Conservation (phyloP, 2,113 vertebrate species). For the Calyptommatus sinebrachiatus region DNA sequence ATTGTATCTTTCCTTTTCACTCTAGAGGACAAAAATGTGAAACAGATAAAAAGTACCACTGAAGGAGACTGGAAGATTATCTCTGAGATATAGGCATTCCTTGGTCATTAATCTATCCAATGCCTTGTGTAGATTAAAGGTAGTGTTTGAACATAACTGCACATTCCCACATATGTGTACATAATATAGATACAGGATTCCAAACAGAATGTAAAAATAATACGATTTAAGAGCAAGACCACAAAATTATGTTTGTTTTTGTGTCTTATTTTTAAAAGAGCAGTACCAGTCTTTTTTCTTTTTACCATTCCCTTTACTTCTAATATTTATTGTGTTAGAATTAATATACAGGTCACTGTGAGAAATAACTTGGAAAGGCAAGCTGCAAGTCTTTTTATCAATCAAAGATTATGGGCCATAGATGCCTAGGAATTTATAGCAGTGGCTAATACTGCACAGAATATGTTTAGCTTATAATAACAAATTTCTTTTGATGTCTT, state of each 20-base stretch:
- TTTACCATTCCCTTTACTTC: background rate
- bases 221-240: background rate
- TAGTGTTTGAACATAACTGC: background rate
- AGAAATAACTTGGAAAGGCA: no score
- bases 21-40: background rate
- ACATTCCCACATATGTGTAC: background rate
- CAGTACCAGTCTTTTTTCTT: background rate
- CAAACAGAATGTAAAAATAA: background rate
- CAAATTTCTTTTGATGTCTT: no score
- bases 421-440: no score
- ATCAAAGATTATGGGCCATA: no score
- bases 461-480: no score
- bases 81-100: background rate
- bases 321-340: background rate
- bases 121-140: background rate
- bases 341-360: no score
- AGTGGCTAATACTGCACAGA: no score
- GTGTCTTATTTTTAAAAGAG: background rate
- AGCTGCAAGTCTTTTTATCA: no score
- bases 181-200: background rate
- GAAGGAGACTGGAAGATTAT: background rate
- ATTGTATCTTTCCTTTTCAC: background rate
- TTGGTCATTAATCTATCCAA: background rate
- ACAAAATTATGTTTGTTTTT: background rate
- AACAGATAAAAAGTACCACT: background rate